phyloP scores from a whole-genome alignment of 2,113 vertebrate genomes.

The Semnornis frantzii region DNA sequence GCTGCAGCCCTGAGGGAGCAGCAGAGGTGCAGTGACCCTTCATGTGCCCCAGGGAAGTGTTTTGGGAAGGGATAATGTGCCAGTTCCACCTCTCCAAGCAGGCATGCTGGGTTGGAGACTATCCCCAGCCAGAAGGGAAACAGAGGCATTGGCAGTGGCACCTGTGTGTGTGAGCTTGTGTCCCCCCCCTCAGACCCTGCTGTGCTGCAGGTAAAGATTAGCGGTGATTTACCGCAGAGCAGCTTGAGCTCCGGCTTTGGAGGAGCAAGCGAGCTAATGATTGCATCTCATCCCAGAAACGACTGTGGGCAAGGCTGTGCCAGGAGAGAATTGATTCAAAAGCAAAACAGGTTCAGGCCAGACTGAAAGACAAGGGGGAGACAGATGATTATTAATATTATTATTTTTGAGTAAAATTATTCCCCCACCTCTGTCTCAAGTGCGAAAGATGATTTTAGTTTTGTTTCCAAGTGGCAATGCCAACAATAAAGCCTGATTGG shows the following conservation, averaged over 20 bases:
- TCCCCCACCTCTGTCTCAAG: neutral
- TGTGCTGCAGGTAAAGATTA: neutral
- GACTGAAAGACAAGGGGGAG: conserved; percentile 56
- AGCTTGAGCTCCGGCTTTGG: neutral
- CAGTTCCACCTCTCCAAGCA: rapidly evolving
- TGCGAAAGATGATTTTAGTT: conserved; percentile 29
- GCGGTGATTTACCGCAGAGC: neutral
- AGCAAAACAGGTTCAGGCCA: conserved; percentile 56
- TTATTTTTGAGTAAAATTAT: too few relatives aligned
- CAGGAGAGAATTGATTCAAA: conserved; percentile 38
- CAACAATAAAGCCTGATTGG: conserved; percentile 73
- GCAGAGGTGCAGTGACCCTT: neutral
- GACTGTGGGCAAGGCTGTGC: neutral
- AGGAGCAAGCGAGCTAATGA: conserved; percentile 25
- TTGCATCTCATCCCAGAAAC: neutral
- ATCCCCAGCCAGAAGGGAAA: neutral
- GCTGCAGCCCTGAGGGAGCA: neutral
- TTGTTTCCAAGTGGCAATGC: conserved; percentile 13
- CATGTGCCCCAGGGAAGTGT: rapidly evolving
- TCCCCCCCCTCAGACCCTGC: rapidly evolving
- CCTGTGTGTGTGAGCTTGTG: neutral
- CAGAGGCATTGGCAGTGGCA: neutral
- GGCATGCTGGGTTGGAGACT: rapidly evolving
- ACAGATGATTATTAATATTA: neutral
- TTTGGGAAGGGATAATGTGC: rapidly evolving